These are phyloP conservation scores for Pseudomugil tenellus DNA, from an alignment of 2,797 vertebrate genomes.

Conservation along the genomic window DNA sequence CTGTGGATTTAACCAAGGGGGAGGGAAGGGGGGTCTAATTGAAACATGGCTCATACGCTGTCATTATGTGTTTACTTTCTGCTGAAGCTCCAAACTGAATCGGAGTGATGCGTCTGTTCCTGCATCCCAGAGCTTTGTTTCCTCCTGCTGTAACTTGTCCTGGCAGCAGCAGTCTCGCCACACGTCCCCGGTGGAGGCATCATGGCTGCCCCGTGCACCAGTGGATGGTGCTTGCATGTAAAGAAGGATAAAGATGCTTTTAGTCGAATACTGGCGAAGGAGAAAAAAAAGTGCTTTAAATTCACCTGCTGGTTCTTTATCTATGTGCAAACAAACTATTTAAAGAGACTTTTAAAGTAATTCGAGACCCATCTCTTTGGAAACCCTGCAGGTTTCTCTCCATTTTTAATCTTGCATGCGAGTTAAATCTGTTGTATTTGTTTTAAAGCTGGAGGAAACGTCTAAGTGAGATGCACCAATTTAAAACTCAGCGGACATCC, in stretches of 20 bases:
- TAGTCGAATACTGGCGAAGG: neutral
- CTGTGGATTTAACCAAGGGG: slow-evolving; percentile 41
- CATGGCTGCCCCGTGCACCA: neutral
- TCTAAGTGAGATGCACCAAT: neutral
- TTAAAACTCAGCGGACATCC: no score
- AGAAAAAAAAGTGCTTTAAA: slow-evolving; percentile 6
- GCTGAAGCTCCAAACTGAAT: slow-evolving; percentile 14
- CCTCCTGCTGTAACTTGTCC: neutral
- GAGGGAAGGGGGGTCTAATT: slow-evolving; percentile 25
- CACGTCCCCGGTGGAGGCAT: neutral
- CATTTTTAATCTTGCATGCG: no score
- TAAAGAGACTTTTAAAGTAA: neutral
- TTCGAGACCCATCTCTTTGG: neutral
- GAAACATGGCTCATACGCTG: slow-evolving; percentile 25
- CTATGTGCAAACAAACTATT: slow-evolving; percentile 32
- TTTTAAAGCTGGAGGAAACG: neutral
- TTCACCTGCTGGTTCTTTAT: slow-evolving; percentile 20
- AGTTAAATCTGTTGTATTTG: neutral
- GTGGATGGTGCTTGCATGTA: neutral
- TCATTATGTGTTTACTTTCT: slow-evolving; percentile 27
- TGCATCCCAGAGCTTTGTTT: slow-evolving; percentile 21
- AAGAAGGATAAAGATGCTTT: neutral
- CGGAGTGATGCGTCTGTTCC: neutral
- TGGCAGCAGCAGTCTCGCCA: neutral
- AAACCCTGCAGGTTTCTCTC: no score